phyloP scores from a whole-genome alignment of 2,888 invertebrate genomes.

The Plagiodera versicolora region DNA sequence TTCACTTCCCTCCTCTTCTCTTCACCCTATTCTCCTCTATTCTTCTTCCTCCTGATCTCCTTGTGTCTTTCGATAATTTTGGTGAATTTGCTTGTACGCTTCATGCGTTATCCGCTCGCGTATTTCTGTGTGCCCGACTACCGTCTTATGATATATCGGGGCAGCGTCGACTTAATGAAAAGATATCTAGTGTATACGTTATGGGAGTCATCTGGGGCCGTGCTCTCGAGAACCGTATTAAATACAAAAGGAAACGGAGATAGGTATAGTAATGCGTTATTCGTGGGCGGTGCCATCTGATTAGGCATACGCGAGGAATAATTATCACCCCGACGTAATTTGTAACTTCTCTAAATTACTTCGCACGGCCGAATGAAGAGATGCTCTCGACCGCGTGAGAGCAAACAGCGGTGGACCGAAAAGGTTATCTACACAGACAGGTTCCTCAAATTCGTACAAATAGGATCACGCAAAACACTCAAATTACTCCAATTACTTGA shows the following conservation, averaged over 20 bases:
- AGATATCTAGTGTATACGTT: conserved; percentile 54
- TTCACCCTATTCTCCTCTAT: background rate
- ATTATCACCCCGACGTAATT: conserved; percentile 52
- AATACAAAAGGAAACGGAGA: conserved; percentile 45
- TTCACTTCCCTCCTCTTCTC: background rate
- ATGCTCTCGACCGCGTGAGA: conserved; percentile 16
- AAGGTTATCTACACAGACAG: too few relatives aligned
- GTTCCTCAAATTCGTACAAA: too few relatives aligned
- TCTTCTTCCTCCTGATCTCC: too few relatives aligned
- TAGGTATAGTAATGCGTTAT: conserved; percentile 49
- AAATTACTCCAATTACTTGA: too few relatives aligned
- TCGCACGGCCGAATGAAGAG: conserved; percentile 15
- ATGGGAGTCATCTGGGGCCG: conserved; percentile 39
- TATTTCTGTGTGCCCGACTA: conserved; percentile 41
- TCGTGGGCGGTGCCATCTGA: conserved; percentile 52
- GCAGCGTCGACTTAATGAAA: conserved; percentile 52
- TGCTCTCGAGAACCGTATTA: conserved; percentile 47
- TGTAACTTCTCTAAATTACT: conserved; percentile 49
- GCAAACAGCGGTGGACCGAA: conserved; percentile 4
- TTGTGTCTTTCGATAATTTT: too few relatives aligned
- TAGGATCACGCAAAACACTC: too few relatives aligned
- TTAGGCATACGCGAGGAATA: conserved; percentile 49
- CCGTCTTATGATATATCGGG: conserved; percentile 51
- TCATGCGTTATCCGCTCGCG: conserved; percentile 40
- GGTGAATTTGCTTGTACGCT: too few relatives aligned